Conservation (phyloP, 2,888 invertebrate genomes). For the Dicroscelio sp. region DNA sequence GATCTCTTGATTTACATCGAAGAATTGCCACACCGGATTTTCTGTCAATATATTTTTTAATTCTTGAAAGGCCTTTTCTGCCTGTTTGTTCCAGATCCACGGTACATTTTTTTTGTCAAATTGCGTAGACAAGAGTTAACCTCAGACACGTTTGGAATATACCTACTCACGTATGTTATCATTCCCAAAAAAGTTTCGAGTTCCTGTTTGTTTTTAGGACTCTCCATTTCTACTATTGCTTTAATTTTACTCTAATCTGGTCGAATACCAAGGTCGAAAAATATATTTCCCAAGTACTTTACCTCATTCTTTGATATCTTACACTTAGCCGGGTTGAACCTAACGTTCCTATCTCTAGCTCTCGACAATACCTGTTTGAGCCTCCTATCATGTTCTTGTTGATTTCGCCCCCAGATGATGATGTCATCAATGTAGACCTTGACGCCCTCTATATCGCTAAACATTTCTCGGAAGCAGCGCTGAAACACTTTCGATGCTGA, state of each 20-base stretch:
- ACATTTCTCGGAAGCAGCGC: not conserved
- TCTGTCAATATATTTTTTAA: slow-evolving; percentile 7
- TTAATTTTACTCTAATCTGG: slow-evolving; percentile 74
- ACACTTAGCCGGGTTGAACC: slow-evolving; percentile 76
- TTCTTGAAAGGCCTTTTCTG: not conserved
- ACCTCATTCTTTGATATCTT: slow-evolving; percentile 55
- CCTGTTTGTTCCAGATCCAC: slow-evolving; percentile 16
- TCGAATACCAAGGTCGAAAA: slow-evolving; percentile 73
- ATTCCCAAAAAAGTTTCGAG: slow-evolving; percentile 51
- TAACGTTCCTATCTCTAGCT: slow-evolving; percentile 60
- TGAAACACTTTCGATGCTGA: slow-evolving; percentile 73
- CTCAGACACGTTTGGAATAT: not conserved
- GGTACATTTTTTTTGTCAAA: slow-evolving; percentile 22
- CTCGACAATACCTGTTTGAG: slow-evolving; percentile 66
- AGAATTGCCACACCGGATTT: not conserved
- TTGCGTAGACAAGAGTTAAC: not conserved
- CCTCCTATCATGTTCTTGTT: slow-evolving; percentile 83
- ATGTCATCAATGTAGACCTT: slow-evolving; percentile 32
- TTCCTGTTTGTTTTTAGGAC: slow-evolving; percentile 62
- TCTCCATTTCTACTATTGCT: slow-evolving; percentile 79
- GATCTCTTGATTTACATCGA: not conserved
- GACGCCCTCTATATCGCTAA: slow-evolving; percentile 29
- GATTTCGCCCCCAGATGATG: slow-evolving; percentile 80
- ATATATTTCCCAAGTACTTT: slow-evolving; percentile 57
- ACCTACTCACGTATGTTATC: slow-evolving; percentile 4